Conservation (phyloP, 2,797 vertebrate species). For the Pseudochromis fuscus region DNA sequence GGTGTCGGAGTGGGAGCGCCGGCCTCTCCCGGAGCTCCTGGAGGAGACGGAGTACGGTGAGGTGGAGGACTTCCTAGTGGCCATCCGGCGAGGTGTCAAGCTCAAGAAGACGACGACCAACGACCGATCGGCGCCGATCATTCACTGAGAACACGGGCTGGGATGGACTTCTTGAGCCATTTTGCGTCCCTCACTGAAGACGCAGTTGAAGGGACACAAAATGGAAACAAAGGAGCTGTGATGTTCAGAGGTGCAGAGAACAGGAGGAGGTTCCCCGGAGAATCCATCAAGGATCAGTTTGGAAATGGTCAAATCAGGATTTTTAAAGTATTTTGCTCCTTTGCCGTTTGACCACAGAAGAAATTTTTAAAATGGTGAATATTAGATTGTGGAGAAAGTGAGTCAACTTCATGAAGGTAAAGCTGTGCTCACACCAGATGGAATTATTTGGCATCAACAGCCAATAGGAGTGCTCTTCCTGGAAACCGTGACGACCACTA, state of each 20-base stretch:
- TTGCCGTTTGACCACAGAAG: constrained; percentile 5
- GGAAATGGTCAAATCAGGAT: too few relatives aligned
- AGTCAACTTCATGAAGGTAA: too few relatives aligned
- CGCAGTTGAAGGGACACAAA: constrained; percentile 26
- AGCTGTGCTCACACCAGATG: too few relatives aligned
- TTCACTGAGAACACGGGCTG: constrained; percentile 80
- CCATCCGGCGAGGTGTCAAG: constrained; percentile 91
- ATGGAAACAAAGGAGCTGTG: not conserved
- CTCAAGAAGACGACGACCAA: constrained; percentile 91
- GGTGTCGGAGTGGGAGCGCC: constrained; percentile 69
- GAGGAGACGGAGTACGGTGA: constrained; percentile 84
- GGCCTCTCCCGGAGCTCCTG: constrained; percentile 81
- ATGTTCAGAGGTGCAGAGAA: not conserved
- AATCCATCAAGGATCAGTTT: constrained; percentile 23
- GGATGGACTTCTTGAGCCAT: constrained; percentile 10
- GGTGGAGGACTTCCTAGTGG: constrained; percentile 91
- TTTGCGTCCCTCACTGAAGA: constrained; percentile 14
- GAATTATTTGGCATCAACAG: too few relatives aligned
- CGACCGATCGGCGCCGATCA: constrained; percentile 90
- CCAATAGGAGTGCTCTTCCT: too few relatives aligned
- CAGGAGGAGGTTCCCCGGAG: constrained; percentile 35
- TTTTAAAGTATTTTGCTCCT: constrained; percentile 5
- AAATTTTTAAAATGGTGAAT: not conserved
- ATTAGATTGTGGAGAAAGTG: constrained; percentile 1
- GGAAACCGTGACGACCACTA: too few relatives aligned